A percentile compares a stretch with the other conserved stretches of the same genome.
phyloP scores from a whole-genome alignment of 2,113 vertebrate genomes.

The Mastomys coucha region DNA sequence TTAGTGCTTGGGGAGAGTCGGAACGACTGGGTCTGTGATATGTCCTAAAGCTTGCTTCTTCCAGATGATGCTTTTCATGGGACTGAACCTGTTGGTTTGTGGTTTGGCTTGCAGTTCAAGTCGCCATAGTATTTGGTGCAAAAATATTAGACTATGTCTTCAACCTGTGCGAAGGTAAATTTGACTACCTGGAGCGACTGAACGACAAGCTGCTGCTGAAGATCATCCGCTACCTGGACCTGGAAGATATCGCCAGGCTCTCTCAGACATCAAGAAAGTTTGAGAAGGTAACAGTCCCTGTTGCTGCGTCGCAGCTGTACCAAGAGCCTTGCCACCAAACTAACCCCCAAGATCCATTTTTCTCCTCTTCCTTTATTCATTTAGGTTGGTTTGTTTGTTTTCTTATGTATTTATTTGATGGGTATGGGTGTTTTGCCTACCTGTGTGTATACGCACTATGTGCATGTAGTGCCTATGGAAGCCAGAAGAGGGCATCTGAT shows the following conservation, averaged over 20 bases:
- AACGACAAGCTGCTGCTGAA: conserved; percentile 86
- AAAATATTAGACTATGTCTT: conserved; percentile 85
- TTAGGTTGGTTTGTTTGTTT: neutral
- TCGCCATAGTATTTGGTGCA: conserved; percentile 86
- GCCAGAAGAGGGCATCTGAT: neutral
- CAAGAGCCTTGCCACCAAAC: neutral
- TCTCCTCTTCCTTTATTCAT: neutral
- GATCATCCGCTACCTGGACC: conserved; percentile 88
- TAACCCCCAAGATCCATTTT: neutral
- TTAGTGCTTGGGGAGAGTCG: neutral
- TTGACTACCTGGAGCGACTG: conserved; percentile 89
- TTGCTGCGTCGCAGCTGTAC: no score
- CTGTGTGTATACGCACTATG: no score
- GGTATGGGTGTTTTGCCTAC: no score
- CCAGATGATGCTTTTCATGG: no score
- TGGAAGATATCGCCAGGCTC: conserved; percentile 87
- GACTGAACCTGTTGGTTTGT: conserved; percentile 40
- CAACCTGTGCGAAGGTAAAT: conserved; percentile 87
- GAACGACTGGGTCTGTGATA: neutral
- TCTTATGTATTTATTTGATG: neutral
- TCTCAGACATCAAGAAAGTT: conserved; percentile 87
- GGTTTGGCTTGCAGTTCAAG: conserved; percentile 83
- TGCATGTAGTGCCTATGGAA: neutral
- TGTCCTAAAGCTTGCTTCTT: neutral
- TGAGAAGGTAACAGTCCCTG: conserved; percentile 83